A percentile compares a stretch with the other conserved stretches of the same genome.
phyloP scores from a whole-genome alignment of 2,888 invertebrate genomes.

The Lagria hirta region DNA sequence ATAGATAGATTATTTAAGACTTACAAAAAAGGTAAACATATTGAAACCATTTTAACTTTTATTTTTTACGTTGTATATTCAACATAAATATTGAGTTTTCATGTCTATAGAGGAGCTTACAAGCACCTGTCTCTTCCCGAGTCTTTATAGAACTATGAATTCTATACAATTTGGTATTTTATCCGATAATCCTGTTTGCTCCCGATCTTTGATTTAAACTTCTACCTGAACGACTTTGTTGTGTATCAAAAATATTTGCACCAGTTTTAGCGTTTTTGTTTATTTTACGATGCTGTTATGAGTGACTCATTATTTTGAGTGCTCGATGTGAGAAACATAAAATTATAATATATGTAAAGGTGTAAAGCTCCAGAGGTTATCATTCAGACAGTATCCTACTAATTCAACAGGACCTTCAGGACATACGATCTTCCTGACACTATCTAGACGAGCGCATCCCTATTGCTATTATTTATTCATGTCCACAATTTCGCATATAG shows the following conservation, averaged over 20 bases:
- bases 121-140: conserved; percentile 27
- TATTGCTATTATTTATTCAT: conserved; percentile 15
- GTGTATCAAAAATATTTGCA: no score
- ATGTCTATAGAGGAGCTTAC: conserved; percentile 24
- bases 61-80: no score
- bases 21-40: no score
- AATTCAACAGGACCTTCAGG: conserved; percentile 26
- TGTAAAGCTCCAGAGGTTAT: conserved; percentile 17
- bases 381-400: conserved; percentile 23
- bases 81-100: no score
- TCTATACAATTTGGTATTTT: conserved; percentile 23
- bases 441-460: conserved; percentile 17
- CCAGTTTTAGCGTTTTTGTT: no score
- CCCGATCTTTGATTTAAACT: conserved; percentile 23
- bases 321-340: conserved; percentile 19
- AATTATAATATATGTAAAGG: conserved; percentile 24
- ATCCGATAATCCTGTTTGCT: conserved; percentile 25
- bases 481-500: conserved; percentile 20
- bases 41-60: no score
- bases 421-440: conserved; percentile 24
- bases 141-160: conserved; percentile 23
- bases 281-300: no score
- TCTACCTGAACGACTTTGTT: conserved; percentile 17
- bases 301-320: conserved; percentile 16
- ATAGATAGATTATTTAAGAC: no score